phyloP scores from a whole-genome alignment of 2,888 invertebrate species.

The Hydropsyche betteni region DNA sequence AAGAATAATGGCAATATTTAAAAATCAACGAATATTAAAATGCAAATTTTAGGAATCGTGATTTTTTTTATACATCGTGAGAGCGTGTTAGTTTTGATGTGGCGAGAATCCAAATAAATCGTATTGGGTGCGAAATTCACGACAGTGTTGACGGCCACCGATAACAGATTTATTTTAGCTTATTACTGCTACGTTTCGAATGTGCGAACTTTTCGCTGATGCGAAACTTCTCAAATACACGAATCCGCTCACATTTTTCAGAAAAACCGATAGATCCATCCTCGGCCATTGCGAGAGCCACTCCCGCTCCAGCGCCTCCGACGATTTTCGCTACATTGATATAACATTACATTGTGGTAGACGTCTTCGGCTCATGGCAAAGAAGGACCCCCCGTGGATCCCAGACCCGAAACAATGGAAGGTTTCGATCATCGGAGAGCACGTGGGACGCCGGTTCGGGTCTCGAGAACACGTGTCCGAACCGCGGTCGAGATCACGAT shows the following conservation, averaged over 20 bases:
- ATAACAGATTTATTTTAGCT: slow-evolving; percentile 35
- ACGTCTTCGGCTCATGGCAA: neutral
- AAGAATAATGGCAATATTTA: neutral
- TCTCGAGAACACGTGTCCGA: slow-evolving; percentile 22
- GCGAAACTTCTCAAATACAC: too few relatives aligned
- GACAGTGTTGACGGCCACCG: slow-evolving; percentile 36
- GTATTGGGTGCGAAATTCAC: slow-evolving; percentile 39
- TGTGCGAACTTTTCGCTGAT: too few relatives aligned
- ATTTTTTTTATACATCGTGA: slow-evolving; percentile 8
- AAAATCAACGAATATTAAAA: neutral
- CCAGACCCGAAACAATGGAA: slow-evolving; percentile 11
- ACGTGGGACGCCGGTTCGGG: slow-evolving; percentile 12
- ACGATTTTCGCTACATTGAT: too few relatives aligned
- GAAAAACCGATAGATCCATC: too few relatives aligned
- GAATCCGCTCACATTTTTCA: too few relatives aligned
- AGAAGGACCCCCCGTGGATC: slow-evolving; percentile 8
- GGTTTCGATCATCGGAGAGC: neutral
- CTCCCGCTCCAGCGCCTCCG: too few relatives aligned
- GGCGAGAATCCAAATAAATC: slow-evolving; percentile 36
- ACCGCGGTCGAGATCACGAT: slow-evolving; percentile 22
- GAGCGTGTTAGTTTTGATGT: neutral
- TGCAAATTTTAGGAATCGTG: neutral
- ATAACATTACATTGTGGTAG: neutral
- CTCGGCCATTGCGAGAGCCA: too few relatives aligned
- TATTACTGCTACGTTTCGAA: slow-evolving; percentile 20